Evolutionary conservation across 2,113 vertebrate genomes (phyloP).

Genomic region (Camelus dromedarius): DNA sequence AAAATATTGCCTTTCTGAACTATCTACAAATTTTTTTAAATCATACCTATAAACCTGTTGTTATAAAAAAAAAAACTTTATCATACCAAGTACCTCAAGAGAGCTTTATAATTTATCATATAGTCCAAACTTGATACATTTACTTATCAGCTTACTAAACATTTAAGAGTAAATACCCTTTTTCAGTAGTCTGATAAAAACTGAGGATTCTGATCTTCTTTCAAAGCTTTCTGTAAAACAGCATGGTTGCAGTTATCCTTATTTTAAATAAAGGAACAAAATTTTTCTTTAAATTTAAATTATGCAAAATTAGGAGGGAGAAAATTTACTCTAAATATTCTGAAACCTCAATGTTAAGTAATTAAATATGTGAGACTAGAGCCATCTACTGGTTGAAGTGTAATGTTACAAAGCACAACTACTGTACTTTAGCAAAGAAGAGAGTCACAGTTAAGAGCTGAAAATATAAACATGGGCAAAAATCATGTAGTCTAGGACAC

Average conservation of each 20-base stretch:
- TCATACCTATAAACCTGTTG: not conserved
- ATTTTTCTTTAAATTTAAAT: constrained; percentile 32
- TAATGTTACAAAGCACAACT: constrained; percentile 1
- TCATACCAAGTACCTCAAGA: constrained; percentile 6
- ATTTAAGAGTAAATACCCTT: constrained; percentile 43
- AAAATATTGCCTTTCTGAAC: constrained; percentile 40
- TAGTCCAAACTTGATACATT: constrained; percentile 10
- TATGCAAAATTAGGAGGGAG: constrained; percentile 34
- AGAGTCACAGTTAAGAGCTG: not conserved
- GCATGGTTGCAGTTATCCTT: constrained; percentile 39
- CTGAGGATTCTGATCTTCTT: constrained; percentile 15
- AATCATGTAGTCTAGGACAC: not conserved
- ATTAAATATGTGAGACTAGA: constrained; percentile 26
- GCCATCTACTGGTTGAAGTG: constrained; percentile 63
- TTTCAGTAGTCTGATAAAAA: constrained; percentile 63
- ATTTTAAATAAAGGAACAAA: constrained; percentile 36
- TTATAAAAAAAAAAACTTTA: constrained; percentile 54
- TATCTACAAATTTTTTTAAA: not conserved
- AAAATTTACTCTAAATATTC: constrained; percentile 54
- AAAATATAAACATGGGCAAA: not conserved
- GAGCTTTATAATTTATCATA: constrained; percentile 52
- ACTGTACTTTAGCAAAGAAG: not conserved
- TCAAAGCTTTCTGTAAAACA: constrained; percentile 58
- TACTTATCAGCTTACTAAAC: constrained; percentile 39
- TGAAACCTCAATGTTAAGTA: constrained; percentile 6